phyloP scores from a whole-genome alignment of 2,113 vertebrate species.

The Prionailurus bengalensis region DNA sequence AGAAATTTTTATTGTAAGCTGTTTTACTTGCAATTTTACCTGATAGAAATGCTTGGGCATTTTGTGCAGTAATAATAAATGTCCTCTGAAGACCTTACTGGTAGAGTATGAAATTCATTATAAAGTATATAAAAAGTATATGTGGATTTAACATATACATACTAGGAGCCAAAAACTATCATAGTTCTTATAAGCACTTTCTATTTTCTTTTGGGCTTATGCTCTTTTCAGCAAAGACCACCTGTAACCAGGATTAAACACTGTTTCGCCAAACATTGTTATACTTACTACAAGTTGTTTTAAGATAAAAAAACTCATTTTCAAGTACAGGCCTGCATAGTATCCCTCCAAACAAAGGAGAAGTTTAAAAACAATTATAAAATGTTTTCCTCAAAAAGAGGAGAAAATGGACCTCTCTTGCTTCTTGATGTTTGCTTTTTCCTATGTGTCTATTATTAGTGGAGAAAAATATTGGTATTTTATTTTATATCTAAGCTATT shows the following conservation, averaged over 20 bases:
- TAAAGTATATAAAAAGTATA: neutral
- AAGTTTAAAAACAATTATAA: conserved; percentile 41
- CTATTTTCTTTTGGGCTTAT: neutral
- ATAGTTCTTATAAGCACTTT: neutral
- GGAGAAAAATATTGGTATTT: neutral
- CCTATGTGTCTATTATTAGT: neutral
- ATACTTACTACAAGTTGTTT: neutral
- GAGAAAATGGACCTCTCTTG: neutral
- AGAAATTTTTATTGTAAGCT: conserved; percentile 20
- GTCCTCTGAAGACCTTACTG: neutral
- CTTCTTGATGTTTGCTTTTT: neutral
- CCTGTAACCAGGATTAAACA: neutral
- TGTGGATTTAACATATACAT: neutral
- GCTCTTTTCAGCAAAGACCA: neutral
- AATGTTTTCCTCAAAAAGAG: neutral
- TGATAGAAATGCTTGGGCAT: neutral
- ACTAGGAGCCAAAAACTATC: neutral
- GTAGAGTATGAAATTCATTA: neutral
- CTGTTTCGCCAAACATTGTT: neutral
- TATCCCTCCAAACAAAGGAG: conserved; percentile 1
- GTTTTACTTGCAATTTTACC: neutral
- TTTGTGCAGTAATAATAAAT: neutral
- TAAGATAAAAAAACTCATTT: conserved; percentile 49
- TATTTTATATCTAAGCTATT: conserved; percentile 4
- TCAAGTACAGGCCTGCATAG: neutral